phyloP scores from a whole-genome alignment of 2,888 invertebrate genomes.

The Noctua janthe region DNA sequence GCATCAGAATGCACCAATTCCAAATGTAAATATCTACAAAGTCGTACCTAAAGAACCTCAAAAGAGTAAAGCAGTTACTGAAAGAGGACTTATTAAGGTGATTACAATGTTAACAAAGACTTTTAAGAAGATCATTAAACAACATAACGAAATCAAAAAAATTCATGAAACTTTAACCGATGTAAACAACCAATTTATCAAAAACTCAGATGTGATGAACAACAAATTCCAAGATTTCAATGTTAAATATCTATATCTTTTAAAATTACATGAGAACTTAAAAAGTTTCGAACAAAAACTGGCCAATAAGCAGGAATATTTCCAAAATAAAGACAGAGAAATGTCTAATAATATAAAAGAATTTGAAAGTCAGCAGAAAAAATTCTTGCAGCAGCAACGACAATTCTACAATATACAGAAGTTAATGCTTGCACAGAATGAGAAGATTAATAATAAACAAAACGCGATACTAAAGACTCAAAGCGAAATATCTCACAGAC shows the following conservation, averaged over 20 bases:
- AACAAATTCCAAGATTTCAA: conserved; percentile 82
- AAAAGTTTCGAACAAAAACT: conserved; percentile 75
- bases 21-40: conserved; percentile 75
- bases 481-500: conserved; percentile 83
- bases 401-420: conserved; percentile 86
- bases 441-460: conserved; percentile 83
- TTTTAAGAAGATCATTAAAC: conserved; percentile 85
- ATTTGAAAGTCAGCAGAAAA: conserved; percentile 84
- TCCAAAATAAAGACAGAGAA: conserved; percentile 76
- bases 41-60: conserved; percentile 74
- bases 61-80: conserved; percentile 76
- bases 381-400: conserved; percentile 82
- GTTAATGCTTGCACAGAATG: conserved; percentile 83
- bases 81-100: conserved; percentile 83
- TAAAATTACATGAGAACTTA: conserved; percentile 76
- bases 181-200: conserved; percentile 77
- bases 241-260: conserved; percentile 76
- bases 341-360: conserved; percentile 78
- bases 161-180: conserved; percentile 77
- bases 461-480: conserved; percentile 83
- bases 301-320: conserved; percentile 72
- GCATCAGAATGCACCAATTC: conserved; percentile 74
- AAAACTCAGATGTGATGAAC: conserved; percentile 71
- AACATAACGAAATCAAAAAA: conserved; percentile 81
- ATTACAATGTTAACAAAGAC: conserved; percentile 84